Conservation (phyloP, 2,888 invertebrate species). For the Aspidiotus destructor region DNA sequence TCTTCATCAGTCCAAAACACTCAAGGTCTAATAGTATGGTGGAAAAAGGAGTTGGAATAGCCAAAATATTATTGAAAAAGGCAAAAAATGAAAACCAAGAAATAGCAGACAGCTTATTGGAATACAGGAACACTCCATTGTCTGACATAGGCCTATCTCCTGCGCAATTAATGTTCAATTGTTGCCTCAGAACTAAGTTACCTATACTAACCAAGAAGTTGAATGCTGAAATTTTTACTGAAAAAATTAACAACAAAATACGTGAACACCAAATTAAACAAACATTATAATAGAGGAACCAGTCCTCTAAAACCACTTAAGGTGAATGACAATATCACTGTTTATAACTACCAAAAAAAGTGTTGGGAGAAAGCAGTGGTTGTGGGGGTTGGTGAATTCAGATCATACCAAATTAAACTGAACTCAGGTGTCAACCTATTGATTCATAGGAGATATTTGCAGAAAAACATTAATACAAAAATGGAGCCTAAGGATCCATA, state of each 20-base stretch:
- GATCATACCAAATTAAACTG: background rate
- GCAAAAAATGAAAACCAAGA: background rate
- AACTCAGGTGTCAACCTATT: background rate
- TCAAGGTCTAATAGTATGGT: slow-evolving; percentile 6
- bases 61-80: background rate
- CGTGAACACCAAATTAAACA: background rate
- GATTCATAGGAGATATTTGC: background rate
- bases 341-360: background rate
- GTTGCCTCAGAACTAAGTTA: background rate
- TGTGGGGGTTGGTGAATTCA: background rate
- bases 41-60: slow-evolving; percentile 12
- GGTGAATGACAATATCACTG: background rate
- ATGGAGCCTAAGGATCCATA: too few relatives aligned
- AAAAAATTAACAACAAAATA: background rate
- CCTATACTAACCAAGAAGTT: background rate
- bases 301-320: background rate
- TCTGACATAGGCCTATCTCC: slow-evolving; percentile 6
- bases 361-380: slow-evolving; percentile 1
- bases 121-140: slow-evolving; percentile 9
- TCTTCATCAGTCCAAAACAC: slow-evolving; percentile 6
- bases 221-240: slow-evolving; percentile 5
- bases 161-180: slow-evolving; percentile 10
- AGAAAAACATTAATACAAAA: too few relatives aligned
- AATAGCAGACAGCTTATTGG: background rate
- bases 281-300: background rate